Evolutionary conservation across 92 coral and sea anemone species (phyloP).

Genomic region (Anthopleura xanthogrammica): DNA sequence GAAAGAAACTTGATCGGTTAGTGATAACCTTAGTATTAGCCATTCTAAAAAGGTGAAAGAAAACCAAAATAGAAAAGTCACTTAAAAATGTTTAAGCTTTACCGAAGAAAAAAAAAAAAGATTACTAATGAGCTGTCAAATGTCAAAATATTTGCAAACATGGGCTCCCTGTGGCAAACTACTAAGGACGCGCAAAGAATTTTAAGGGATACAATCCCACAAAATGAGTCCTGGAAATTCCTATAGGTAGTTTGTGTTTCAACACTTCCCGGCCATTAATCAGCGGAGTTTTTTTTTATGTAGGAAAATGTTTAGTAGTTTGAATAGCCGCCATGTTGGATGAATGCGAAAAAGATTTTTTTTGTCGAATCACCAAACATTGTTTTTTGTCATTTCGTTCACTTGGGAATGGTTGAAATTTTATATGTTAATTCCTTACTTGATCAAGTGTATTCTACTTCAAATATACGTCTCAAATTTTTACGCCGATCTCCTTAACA

Average conservation of each 20-base stretch:
- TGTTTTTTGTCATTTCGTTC: too few species aligned
- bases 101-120: neutral
- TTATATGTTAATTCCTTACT: too few species aligned
- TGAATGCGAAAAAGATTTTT: too few species aligned
- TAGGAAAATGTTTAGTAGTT: too few species aligned
- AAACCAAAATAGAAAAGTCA: neutral
- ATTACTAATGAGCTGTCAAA: neutral
- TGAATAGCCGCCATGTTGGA: too few species aligned
- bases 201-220: neutral
- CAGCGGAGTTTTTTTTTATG: too few species aligned
- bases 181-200: neutral
- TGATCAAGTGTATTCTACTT: too few species aligned
- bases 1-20: neutral
- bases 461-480: too few species aligned
- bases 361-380: too few species aligned
- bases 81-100: neutral
- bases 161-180: neutral
- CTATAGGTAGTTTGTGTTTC: neutral
- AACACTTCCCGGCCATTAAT: too few species aligned
- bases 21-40: neutral
- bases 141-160: neutral
- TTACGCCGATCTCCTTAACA: too few species aligned
- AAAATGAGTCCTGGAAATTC: neutral
- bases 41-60: neutral
- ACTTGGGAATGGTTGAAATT: too few species aligned